Base-by-base conservation (phyloP, 2,888 invertebrate species). In the Penaeus monodon region DNA sequence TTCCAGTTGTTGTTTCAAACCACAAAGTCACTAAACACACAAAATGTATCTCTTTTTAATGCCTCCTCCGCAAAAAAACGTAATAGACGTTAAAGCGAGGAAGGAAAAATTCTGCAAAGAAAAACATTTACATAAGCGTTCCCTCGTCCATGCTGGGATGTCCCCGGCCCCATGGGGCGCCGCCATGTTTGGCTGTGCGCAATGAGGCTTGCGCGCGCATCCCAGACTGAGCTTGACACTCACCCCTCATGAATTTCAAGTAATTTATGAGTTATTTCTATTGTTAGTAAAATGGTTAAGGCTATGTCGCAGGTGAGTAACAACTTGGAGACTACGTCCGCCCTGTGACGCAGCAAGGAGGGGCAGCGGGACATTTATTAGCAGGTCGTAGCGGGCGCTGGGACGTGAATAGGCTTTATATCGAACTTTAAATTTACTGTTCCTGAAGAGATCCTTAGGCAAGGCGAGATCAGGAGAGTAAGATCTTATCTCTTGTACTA, bases 201-300 rank as follows among this genome's bases (percentile, higher is more conserved):
- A 85, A 85, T 85, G 85, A 85, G 80, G 44, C 76, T 76, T 85
- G 78, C 73, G 68, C 44, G 73, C 85, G 44, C 81, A 74, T 63
- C 85, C 81, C 74, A 70, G 79, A 79, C 85, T 29, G 68, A 63
- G 66, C 74, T 77, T 81, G 81, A 85, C 85, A 85, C 81, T 85
- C 85, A 81, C 38, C 80, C 85, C 85, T 81, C 85, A 85, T 85
- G 85, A 85, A 85, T 85, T 85, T 85, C 44, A 85, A 73, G 85
- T 85, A 85, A 85, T 85, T 85, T 85, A 85, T 85, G 85, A 85
- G 85, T 85, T 85, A 85, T 85, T 85, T 81, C 85, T 76, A 81
- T 85, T 85, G 85, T 85, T 85, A 73, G 85, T 63, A 68, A 74
- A 81, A 85, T 85, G 81, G 85, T 78, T 74, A 74, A 80, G 85